Evolutionary conservation across 2,113 vertebrate species (phyloP).

Genomic region (Pseudorhombus dupliciocellatus): DNA sequence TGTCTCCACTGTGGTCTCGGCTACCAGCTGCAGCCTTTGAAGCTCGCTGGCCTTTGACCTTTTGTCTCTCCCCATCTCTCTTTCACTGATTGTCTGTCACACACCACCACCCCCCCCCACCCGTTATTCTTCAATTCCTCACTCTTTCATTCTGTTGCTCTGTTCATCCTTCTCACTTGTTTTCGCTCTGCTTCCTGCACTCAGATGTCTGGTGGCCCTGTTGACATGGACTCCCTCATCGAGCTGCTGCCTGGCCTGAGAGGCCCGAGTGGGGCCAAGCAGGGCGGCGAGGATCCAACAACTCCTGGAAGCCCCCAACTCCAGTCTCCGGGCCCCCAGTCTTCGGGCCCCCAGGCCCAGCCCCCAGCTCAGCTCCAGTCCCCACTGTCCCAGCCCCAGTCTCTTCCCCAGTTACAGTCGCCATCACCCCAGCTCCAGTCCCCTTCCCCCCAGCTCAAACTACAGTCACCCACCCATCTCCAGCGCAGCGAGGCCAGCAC

Average conservation of each 20-base stretch:
- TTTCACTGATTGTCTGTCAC: constrained; percentile 20
- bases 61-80: constrained; percentile 38
- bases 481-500: constrained; percentile 78
- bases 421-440: constrained; percentile 68
- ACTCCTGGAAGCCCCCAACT: constrained; percentile 57
- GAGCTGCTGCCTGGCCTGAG: constrained; percentile 88
- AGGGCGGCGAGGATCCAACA: constrained; percentile 53
- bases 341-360: constrained; percentile 46
- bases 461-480: constrained; percentile 69
- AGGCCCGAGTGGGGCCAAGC: constrained; percentile 80
- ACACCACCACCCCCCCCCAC: background rate
- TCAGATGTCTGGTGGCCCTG: constrained; percentile 76
- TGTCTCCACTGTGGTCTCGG: constrained; percentile 45
- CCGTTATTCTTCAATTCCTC: constrained; percentile 12
- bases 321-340: constrained; percentile 56
- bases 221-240: constrained; percentile 86
- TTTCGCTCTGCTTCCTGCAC: constrained; percentile 15
- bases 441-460: constrained; percentile 68
- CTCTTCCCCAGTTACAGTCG: constrained; percentile 61
- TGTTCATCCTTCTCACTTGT: constrained; percentile 10
- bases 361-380: constrained; percentile 71
- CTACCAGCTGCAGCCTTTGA: constrained; percentile 66
- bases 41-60: constrained; percentile 53
- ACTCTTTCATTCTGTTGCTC: constrained; percentile 15
- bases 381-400: constrained; percentile 59